phyloP scores from a whole-genome alignment of 2,888 invertebrate species.

The Acleris emargana region DNA sequence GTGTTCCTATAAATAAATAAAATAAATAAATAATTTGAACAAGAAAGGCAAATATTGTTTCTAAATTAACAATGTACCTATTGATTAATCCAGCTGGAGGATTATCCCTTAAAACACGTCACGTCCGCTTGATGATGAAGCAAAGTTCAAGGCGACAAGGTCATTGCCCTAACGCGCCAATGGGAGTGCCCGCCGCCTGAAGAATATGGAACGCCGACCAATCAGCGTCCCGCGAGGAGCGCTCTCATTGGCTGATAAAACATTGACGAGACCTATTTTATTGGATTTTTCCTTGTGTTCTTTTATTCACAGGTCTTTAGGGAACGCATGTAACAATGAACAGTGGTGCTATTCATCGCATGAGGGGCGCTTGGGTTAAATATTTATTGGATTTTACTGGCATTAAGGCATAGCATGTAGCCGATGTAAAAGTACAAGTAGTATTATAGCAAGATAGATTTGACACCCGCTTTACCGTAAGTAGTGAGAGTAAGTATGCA shows the following conservation, averaged over 20 bases:
- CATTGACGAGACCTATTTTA: constrained; percentile 12
- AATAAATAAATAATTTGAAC: too few relatives aligned
- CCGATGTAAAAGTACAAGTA: too few relatives aligned
- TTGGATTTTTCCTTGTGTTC: constrained; percentile 22
- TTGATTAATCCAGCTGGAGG: too few relatives aligned
- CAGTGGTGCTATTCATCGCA: background rate
- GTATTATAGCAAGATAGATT: too few relatives aligned
- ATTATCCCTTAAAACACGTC: background rate
- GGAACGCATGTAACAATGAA: background rate
- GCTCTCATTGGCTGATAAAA: constrained; percentile 36
- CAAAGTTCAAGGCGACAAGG: constrained; percentile 52
- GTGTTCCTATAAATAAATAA: too few relatives aligned
- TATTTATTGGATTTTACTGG: too few relatives aligned
- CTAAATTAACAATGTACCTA: too few relatives aligned
- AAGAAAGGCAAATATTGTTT: too few relatives aligned
- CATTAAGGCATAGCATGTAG: too few relatives aligned
- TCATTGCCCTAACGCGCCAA: constrained; percentile 54
- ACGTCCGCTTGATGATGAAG: constrained; percentile 38
- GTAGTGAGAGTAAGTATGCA: too few relatives aligned
- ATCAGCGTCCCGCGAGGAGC: constrained; percentile 42
- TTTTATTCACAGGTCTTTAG: constrained; percentile 18
- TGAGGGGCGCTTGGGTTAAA: background rate
- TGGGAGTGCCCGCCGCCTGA: constrained; percentile 44
- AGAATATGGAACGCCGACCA: constrained; percentile 44
- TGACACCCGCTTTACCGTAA: too few relatives aligned